Conservation (phyloP, 2,888 invertebrate species). For the Onchidella celtica region DNA sequence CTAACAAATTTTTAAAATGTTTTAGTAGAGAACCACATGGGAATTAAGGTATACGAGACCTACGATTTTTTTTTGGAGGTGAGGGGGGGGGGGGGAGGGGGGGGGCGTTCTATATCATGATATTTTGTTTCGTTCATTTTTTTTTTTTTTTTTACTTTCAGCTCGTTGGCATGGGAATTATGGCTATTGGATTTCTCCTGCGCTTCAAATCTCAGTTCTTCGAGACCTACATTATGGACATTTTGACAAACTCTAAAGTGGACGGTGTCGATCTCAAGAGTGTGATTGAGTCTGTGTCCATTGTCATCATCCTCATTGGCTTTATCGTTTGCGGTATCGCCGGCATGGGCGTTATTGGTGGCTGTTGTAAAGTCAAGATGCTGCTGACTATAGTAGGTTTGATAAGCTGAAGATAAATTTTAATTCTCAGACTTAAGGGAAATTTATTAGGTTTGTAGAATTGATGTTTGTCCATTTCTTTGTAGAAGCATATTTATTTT, state of each 20-base stretch:
- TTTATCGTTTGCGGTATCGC: conserved; percentile 14
- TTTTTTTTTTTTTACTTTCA: background rate
- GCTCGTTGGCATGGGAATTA: conserved; percentile 3
- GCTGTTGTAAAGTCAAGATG: conserved; percentile 29
- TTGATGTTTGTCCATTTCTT: too few species aligned
- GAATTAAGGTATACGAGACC: too few species aligned
- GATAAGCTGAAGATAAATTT: background rate
- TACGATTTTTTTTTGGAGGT: too few species aligned
- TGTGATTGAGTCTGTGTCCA: conserved; percentile 31
- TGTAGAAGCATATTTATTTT: too few species aligned
- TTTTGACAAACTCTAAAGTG: conserved; percentile 1
- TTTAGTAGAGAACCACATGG: too few species aligned
- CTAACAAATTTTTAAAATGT: too few species aligned
- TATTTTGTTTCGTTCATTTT: too few species aligned
- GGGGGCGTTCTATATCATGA: too few species aligned
- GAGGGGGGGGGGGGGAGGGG: too few species aligned
- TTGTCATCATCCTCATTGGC: conserved; percentile 32
- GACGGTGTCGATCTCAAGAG: conserved; percentile 31
- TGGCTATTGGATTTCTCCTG: background rate
- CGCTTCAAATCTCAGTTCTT: conserved; percentile 23
- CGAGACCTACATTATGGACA: conserved; percentile 31
- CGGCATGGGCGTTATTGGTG: conserved; percentile 30
- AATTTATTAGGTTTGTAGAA: background rate
- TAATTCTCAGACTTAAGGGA: too few species aligned
- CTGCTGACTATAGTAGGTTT: conserved; percentile 30